These are phyloP conservation scores for Argopecten irradians DNA, from an alignment of 1,140 invertebrate species.

Conservation along the genomic window DNA sequence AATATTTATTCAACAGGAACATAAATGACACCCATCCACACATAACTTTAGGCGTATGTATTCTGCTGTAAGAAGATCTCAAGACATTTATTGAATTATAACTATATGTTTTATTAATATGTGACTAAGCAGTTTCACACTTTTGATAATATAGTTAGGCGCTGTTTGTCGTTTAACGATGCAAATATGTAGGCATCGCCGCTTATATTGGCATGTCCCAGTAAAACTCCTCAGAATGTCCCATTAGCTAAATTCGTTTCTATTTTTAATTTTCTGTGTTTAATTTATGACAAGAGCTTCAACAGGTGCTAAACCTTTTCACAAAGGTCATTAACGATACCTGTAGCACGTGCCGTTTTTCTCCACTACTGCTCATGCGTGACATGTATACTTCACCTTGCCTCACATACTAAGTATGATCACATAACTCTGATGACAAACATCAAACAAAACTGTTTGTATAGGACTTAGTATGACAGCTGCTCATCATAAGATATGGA, in stretches of 20 bases:
- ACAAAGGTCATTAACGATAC: constrained; percentile 2
- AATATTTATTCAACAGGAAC: too few relatives aligned
- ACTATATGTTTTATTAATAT: not conserved
- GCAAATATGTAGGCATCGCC: not conserved
- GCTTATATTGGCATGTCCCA: not conserved
- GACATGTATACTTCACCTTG: not conserved
- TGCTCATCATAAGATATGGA: not conserved
- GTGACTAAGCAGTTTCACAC: not conserved
- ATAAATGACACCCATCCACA: not conserved
- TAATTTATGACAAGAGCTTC: not conserved
- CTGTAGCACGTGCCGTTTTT: not conserved
- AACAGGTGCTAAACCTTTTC: constrained; percentile 14
- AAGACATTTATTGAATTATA: not conserved
- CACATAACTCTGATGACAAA: not conserved
- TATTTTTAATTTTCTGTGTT: constrained; percentile 13
- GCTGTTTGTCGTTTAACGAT: not conserved
- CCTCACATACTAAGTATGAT: not conserved
- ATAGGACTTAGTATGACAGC: not conserved
- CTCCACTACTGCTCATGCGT: constrained; percentile 1
- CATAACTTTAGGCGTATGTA: not conserved
- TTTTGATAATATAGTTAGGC: not conserved
- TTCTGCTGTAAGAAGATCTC: not conserved
- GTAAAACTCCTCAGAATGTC: not conserved
- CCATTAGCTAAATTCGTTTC: not conserved
- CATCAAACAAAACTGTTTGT: constrained; percentile 1